Percentiles rank a stretch among this genome's conserved stretches.
phyloP scores from a whole-genome alignment of 2,888 invertebrate genomes.

The Apamea epomidion region DNA sequence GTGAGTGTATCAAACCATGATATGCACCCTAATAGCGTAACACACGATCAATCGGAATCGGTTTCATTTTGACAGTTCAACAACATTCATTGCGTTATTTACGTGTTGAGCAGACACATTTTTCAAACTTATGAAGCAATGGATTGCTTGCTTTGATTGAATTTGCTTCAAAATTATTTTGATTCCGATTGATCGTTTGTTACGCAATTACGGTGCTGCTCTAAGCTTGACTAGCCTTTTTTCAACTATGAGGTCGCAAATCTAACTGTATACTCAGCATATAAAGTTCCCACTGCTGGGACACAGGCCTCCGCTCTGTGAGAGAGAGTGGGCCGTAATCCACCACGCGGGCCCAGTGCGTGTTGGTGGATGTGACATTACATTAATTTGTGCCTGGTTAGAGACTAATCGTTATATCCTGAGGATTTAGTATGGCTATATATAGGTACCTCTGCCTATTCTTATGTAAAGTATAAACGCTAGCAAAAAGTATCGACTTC shows the following conservation, averaged over 20 bases:
- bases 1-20: background rate
- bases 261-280: background rate
- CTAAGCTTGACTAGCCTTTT: background rate
- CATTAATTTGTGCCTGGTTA: background rate
- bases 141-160: no score
- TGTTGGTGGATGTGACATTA: background rate
- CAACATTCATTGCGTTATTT: no score
- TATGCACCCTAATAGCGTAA: no score
- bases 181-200: no score
- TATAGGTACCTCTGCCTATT: background rate
- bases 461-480: background rate
- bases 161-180: no score
- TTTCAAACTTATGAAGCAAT: no score
- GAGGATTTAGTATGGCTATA: background rate
- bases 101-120: no score
- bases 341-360: background rate
- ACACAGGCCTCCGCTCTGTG: background rate
- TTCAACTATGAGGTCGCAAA: background rate
- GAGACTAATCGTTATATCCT: background rate
- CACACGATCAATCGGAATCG: no score
- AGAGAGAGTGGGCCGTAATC: background rate
- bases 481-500: slow-evolving; percentile 16
- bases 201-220: no score
- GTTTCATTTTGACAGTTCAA: no score
- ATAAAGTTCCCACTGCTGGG: background rate